Evolutionary conservation across 2,113 vertebrate genomes (phyloP), one percentile per base, ranked within the genome.

Genomic region (Sciurus niger): DNA sequence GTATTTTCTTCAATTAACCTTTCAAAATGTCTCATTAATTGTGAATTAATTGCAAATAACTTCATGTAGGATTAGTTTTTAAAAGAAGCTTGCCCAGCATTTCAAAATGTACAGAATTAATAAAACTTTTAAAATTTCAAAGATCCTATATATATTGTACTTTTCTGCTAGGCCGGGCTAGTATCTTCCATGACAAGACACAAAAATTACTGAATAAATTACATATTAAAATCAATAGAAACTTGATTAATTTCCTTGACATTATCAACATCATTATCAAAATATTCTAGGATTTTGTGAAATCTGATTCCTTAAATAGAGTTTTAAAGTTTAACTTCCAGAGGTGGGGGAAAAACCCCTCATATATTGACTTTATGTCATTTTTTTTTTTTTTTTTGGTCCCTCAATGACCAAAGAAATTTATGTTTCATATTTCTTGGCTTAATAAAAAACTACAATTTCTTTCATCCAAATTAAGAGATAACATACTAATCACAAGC

Each of bases 131-230:
- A 94, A 97, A 97, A 95, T 89, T 95, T 97, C 97, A 94, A 97
- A 96, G 85, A 96, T 90, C 97, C 97, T 98, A 96, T 98, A 98
- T 96, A 98, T 98, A 99, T 98, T 99, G 98, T 98, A 99, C 98
- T 98, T 98, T 96, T 97, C 96, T 98, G 97, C 84, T 96, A 98
- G 97, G 93, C 97, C 97, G 97, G 97, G 98, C 98, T 97, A 97
- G 95, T 97, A 96, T 10, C 25, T 98, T 97, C 94, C 87, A 60
- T 97, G 89, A 74, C 97, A 97, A 98, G 95, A 96, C 90, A 98
- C 90, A 94, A 97, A 98, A 97, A 89, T 68, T 98, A 98, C 5
- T 89, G 85, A 96, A 68, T 97, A 98, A 98, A 97, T 97, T 79
- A 58, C 46, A 97, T 53, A 96, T 94, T 97, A 76, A 97, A 98